phyloP scores from a whole-genome alignment of 2,797 vertebrate genomes.

The Sebastes jordani region DNA sequence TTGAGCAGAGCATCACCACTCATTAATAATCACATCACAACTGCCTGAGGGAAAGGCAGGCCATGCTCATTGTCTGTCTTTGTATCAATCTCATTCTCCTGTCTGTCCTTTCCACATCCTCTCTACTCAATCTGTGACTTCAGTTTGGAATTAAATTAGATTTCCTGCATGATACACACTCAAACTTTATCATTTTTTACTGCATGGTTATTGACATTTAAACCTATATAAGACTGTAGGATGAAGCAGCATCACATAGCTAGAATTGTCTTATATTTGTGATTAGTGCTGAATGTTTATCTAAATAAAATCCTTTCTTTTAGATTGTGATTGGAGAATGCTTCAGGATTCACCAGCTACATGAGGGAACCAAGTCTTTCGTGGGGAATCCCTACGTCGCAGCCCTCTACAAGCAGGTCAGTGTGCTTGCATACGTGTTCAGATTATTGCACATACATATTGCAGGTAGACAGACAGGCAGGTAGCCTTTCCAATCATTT shows the following conservation, averaged over 20 bases:
- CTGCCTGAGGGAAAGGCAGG: conserved; percentile 82
- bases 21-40: conserved; percentile 41
- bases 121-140: conserved; percentile 16
- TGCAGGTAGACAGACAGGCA: no score
- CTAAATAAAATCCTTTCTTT: conserved; percentile 23
- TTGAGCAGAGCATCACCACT: conserved; percentile 17
- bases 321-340: conserved; percentile 96
- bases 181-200: conserved; percentile 9
- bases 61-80: conserved; percentile 75
- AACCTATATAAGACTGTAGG: neutral
- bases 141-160: conserved; percentile 20
- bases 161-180: conserved; percentile 58
- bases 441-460: neutral
- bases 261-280: neutral
- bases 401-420: conserved; percentile 91
- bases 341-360: conserved; percentile 93
- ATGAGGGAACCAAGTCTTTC: conserved; percentile 90
- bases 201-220: conserved; percentile 24
- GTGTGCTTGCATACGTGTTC: neutral
- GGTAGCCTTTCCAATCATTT: no score
- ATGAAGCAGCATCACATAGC: neutral
- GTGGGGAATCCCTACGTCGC: conserved; percentile 94
- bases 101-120: conserved; percentile 38
- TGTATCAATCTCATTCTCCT: conserved; percentile 34
- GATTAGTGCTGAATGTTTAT: neutral